Evolutionary conservation across 2,797 vertebrate genomes (phyloP), one percentile per base, ranked within the genome.

Genomic region (Neoniphon sammara): DNA sequence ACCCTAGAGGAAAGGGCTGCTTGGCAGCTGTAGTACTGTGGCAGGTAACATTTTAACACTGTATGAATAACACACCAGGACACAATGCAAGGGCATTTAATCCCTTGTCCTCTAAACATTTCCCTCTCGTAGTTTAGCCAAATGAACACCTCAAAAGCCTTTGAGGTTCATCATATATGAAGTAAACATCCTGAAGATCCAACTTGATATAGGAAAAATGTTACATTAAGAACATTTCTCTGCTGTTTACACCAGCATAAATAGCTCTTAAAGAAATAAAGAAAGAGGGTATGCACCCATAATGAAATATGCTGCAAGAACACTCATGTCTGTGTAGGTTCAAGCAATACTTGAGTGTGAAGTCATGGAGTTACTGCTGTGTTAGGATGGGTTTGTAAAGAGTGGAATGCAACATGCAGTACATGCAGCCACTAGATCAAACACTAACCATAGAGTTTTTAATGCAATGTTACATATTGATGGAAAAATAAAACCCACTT

Each of bases 11-110:
- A 78, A 47, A 78, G 10, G 57, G 85, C 82, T 80, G 83, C 78
- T 86, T 74, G 75, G 78, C 42, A 60, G 70, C 64, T 18, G 5
- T 55, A 82, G 78, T 64, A 90, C 72, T 88, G 87, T 87, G 89
- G 76, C 82, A 80, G 72, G 76, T 64, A 4, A 77, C 21, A 46
- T 86, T 88, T 84, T 87, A 93, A 92, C 91, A 91, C 83, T 85
- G 90, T 88, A 79, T 76, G 56, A 83, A 83, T 88, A 87, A 91
- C 81, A 78, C 34, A 72, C 58, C 58, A 84, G 65, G 54, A 77
- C 61, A 52, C 74, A 73, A 78, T 50, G 36, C 46, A 42, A 81
- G 70, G 84, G 74, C 57, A 75, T 90, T 86, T 60, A 42, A 58
- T 66, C 34, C 21, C 63, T 76, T 21, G 25, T 25, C 39, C 18